A percentile compares a stretch with the other conserved stretches of the same genome.
These are phyloP conservation scores for Peromyscus melanophrys DNA, from an alignment of 2,797 vertebrate species.

Conservation along the genomic window DNA sequence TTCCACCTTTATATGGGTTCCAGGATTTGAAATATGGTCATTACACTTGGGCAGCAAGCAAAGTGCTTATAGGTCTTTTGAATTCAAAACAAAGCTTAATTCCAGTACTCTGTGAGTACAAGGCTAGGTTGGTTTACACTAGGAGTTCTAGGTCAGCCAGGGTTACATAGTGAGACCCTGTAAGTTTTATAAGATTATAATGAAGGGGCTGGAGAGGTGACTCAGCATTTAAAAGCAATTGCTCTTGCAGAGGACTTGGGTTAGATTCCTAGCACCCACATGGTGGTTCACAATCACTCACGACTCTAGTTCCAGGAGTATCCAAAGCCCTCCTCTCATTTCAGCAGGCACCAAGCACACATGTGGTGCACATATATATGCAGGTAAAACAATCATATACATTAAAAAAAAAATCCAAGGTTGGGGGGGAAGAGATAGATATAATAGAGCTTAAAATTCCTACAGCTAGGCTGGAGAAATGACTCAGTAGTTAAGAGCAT, in stretches of 20 bases:
- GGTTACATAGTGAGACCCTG: neutral
- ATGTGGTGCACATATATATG: neutral
- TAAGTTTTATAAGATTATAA: neutral
- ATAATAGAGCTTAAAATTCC: neutral
- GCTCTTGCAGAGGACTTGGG: neutral
- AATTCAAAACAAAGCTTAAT: neutral
- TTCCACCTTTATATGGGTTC: neutral
- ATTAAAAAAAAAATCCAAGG: neutral
- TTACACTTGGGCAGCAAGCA: neutral
- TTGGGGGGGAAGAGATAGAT: neutral
- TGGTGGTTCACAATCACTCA: neutral
- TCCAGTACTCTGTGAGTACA: neutral
- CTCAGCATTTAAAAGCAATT: neutral
- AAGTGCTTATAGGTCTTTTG: neutral
- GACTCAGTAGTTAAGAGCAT: neutral
- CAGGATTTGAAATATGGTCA: neutral
- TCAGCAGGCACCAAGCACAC: neutral
- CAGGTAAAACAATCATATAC: neutral
- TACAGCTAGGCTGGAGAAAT: neutral
- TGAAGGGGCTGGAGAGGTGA: neutral
- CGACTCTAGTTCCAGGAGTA: neutral
- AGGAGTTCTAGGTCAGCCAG: neutral
- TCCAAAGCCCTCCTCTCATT: neutral
- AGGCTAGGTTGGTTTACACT: neutral
- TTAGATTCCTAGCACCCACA: neutral